Evolutionary conservation across 2,888 invertebrate genomes (phyloP), one percentile per base, ranked within the genome.

Genomic region (Harmothoe impar): DNA sequence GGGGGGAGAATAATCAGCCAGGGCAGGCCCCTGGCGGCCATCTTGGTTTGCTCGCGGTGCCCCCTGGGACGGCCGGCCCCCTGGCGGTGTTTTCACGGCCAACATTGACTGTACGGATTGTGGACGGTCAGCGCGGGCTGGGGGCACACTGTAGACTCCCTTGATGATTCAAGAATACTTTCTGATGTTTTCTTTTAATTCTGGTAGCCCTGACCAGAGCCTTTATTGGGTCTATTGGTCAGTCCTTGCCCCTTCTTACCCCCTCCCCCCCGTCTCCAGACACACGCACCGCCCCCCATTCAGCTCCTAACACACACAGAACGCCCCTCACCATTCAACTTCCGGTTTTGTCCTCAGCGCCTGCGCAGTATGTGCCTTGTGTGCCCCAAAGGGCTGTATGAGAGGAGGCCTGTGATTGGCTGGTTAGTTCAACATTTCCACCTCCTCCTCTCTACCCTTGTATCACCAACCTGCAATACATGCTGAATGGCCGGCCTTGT

Each of bases 31-130:
- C 29, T 29, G 29, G 72, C 1, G 72, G 15, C 72, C 72, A 15
- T 72, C 25, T 72, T 72, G 25, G 72, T 3, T 25, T 29, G 72
- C 17, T 7, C 15, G n/a, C 29, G 20, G 62, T 20, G 62, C 15
- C 62, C 20, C 62, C 7, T n/a, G 62, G 62, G 62, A 72, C 0
- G 72, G 29, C 29, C 5, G 72, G 29, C 25, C 72, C n/a, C 7
- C 0, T 3, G 15, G 29, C 17, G 31, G 72, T 72, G 72, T 72
- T 72, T 72, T 72, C 72, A 72, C 17, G 29, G 29, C 72, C 72
- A 72, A 72, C 72, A 72, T 72, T 72, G 72, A 72, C 72, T 25
- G 3, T 72, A 29, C 29, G 29, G 72, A 72, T 72, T 72, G 72
- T 29, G 72, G 15, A 15, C 3, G 29, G 25, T 72, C 20, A 25